These are phyloP conservation scores for Trichoplusia ni DNA, from an alignment of 1,140 invertebrate genomes.

Conservation along the genomic window DNA sequence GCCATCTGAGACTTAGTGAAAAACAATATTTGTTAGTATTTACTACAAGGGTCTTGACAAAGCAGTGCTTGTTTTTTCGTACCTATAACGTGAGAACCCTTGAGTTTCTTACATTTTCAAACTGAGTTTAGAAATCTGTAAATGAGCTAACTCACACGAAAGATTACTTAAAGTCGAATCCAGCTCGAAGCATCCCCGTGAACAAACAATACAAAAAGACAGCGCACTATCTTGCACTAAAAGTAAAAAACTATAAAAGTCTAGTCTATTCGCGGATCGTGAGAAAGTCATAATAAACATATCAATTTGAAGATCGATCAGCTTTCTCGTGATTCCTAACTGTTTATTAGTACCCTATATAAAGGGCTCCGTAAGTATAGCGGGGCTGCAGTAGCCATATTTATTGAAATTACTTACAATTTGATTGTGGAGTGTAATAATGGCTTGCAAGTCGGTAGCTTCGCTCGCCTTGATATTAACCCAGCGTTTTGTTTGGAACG, in stretches of 20 bases:
- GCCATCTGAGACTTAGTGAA: too few species aligned
- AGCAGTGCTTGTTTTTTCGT: too few species aligned
- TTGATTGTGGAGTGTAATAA: conserved; percentile 77
- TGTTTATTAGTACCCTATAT: conserved; percentile 75
- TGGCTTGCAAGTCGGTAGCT: conserved; percentile 68
- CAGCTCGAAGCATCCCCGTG: too few species aligned
- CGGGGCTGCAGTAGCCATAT: conserved; percentile 56
- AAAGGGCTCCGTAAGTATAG: conserved; percentile 64
- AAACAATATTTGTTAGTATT: too few species aligned
- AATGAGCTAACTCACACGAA: too few species aligned
- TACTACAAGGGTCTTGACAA: too few species aligned
- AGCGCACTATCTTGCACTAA: not conserved
- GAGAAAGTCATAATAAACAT: conserved; percentile 79
- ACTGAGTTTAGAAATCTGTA: too few species aligned
- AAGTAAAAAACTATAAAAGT: not conserved
- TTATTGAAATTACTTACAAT: conserved; percentile 79
- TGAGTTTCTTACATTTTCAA: too few species aligned
- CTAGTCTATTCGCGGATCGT: conserved; percentile 64
- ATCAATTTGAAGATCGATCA: conserved; percentile 73
- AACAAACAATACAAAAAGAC: conserved; percentile 7
- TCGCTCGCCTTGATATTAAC: conserved; percentile 68
- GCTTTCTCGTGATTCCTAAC: conserved; percentile 77
- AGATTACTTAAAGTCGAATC: too few species aligned
- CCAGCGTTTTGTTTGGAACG: conserved; percentile 65
- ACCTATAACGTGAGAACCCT: too few species aligned